Evolutionary conservation across 2,888 invertebrate genomes (phyloP).

Genomic region (Heliconius charithonia): DNA sequence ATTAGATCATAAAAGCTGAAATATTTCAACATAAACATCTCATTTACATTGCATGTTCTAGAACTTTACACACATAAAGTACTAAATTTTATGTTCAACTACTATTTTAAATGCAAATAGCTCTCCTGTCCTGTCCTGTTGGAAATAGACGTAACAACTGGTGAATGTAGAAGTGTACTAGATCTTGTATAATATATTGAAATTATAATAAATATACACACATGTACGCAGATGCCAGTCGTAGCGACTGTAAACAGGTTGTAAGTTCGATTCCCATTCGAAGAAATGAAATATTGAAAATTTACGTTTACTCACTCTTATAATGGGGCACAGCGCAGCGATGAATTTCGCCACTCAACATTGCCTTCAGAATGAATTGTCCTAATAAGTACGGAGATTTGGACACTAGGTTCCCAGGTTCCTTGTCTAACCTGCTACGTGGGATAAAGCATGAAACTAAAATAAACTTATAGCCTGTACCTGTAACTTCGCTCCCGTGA

Average conservation of each 20-base stretch:
- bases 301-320: not conserved
- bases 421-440: no score
- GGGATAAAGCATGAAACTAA: no score
- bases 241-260: no score
- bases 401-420: no score
- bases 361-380: no score
- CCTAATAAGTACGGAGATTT: no score
- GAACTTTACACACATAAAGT: constrained; percentile 24
- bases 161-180: constrained; percentile 24
- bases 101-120: constrained; percentile 37
- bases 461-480: no score
- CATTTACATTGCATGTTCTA: constrained; percentile 23
- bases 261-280: no score
- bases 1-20: not conserved
- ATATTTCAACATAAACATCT: constrained; percentile 10
- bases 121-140: constrained; percentile 29
- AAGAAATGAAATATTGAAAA: no score
- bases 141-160: constrained; percentile 24
- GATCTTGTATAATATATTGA: not conserved
- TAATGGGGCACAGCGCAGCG: not conserved
- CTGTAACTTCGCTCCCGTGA: no score
- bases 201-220: not conserved
- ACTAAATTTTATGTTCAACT: constrained; percentile 27
- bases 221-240: no score
- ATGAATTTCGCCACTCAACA: not conserved